Evolutionary conservation across 2,113 vertebrate genomes (phyloP).

Genomic region (Bubalus kerabau): DNA sequence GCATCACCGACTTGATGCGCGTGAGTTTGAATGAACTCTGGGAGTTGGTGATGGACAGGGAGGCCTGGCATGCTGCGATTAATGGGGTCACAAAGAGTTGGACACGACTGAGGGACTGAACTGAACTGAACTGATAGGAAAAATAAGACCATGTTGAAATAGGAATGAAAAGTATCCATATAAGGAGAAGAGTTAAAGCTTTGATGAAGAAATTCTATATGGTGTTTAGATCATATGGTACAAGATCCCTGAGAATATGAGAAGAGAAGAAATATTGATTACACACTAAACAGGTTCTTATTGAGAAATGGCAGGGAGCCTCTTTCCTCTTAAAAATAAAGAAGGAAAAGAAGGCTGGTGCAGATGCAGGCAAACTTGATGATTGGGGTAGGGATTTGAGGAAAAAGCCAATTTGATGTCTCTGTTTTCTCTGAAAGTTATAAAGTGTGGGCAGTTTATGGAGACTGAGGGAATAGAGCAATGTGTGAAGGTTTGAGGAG

Average conservation of each 20-base stretch:
- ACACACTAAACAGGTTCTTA: not conserved
- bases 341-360: not conserved
- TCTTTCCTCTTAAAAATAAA: not conserved
- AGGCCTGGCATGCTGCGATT: rapidly evolving
- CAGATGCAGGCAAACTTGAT: not conserved
- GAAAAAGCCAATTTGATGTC: not conserved
- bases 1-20: rapidly evolving
- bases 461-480: not conserved
- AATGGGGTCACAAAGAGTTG: rapidly evolving
- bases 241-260: not conserved
- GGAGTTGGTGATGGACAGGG: too few relatives aligned
- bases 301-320: not conserved
- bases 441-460: not conserved
- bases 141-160: not conserved
- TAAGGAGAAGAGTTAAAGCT: not conserved
- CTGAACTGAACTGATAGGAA: too few relatives aligned
- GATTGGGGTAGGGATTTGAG: not conserved
- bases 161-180: not conserved
- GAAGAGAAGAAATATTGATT: not conserved
- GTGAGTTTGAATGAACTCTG: rapidly evolving
- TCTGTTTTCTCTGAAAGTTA: not conserved
- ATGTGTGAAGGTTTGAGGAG: not conserved
- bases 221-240: not conserved
- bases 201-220: not conserved
- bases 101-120: too few relatives aligned